Base-by-base conservation (phyloP, 2,888 invertebrate species). In the Drosophila macrospina region DNA sequence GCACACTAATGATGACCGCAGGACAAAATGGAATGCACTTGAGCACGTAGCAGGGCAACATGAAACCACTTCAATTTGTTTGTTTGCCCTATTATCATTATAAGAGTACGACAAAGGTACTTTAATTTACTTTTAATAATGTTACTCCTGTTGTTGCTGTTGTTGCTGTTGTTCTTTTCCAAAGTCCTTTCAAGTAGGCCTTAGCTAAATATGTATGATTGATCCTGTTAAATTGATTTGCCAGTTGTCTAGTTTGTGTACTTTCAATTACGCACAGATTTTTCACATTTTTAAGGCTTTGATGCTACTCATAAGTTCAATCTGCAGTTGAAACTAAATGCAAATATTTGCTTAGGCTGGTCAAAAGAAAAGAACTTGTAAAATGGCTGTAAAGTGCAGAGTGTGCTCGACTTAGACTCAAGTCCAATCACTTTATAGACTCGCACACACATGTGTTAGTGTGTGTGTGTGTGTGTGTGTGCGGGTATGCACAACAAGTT, bases 1-100 rank as follows among this genome's bases (percentile, higher is more conserved):
- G 86, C 85, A 85, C 79, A 87, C 88, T 89, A 85, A 85, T 85
- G 89, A 85, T 89, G 89, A 85, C 85, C 85, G 88, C 85, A 85
- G 85, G 69, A 80, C 72, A 34, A 66, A 71, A 69, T 70, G 74
- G 67, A 85, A 73, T 69, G 73, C 88, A 89, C 88, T 88, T 89
- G 84, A 86, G 90, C 88, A 88, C 88, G 88, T 89, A 81, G 77
- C 79, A 69, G 70, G 70, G 69, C 73, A 78, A 76, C 70, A 68
- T 64, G 79, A 86, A 73, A 79, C 79, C 74, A 75, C 81, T 86
- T 72, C 39, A 67, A 44, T 41, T 36, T 55, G 75, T 61, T 69
- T 69, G 69, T 69, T 78, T 66, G 74, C 61, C 39, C 61, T 67
- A 76, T 79, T 78, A 70, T 60, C 37, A 51, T 71, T 66, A 66